Conservation (phyloP, 2,113 vertebrate species). For the Lepus europaeus region DNA sequence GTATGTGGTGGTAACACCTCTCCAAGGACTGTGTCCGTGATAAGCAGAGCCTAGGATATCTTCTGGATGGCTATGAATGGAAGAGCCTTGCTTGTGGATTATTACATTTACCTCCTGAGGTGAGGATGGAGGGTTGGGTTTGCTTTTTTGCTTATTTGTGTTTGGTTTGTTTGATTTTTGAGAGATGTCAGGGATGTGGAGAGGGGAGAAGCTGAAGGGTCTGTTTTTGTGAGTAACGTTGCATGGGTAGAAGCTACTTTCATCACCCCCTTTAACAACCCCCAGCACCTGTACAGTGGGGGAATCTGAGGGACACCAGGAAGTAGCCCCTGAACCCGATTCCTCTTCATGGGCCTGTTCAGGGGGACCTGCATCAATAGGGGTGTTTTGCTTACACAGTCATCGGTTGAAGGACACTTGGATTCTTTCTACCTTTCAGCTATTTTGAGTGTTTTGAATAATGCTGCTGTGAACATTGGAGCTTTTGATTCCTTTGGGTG, state of each 20-base stretch:
- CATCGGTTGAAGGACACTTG: neutral
- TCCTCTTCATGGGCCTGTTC: neutral
- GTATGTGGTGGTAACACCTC: neutral
- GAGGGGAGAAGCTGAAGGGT: neutral
- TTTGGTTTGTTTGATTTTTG: constrained; percentile 5
- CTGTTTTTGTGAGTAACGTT: neutral
- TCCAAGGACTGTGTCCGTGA: neutral
- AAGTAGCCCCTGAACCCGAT: neutral
- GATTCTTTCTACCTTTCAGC: neutral
- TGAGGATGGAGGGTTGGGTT: neutral
- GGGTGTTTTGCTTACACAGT: neutral
- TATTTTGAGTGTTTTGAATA: neutral
- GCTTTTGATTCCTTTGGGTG: neutral
- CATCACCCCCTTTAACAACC: neutral
- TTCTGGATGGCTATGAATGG: neutral
- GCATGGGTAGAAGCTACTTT: neutral
- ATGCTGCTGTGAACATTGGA: neutral
- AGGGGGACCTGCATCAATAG: neutral
- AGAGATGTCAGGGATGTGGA: neutral
- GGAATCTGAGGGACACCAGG: neutral
- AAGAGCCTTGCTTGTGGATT: neutral
- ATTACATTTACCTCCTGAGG: neutral
- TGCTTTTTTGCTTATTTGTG: neutral
- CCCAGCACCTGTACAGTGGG: neutral
- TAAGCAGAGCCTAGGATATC: neutral